These are phyloP conservation scores for Holacanthus passer DNA, from an alignment of 2,113 vertebrate genomes.

Conservation along the genomic window DNA sequence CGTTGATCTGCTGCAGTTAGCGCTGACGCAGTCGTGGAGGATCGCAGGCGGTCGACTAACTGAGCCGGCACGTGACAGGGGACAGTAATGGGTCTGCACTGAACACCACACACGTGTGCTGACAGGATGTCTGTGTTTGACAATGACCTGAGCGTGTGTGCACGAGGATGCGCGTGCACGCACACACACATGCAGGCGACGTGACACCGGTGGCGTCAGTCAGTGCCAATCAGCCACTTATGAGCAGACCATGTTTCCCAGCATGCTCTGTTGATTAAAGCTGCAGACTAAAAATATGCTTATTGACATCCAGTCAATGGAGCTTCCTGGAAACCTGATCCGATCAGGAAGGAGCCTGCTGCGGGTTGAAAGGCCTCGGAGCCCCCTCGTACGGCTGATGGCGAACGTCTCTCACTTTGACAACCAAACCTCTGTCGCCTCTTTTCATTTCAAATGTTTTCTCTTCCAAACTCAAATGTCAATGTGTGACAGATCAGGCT, in stretches of 20 bases:
- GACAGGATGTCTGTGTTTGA: neutral
- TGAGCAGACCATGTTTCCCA: slow-evolving; percentile 33
- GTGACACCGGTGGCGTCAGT: too few relatives aligned
- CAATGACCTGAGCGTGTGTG: too few relatives aligned
- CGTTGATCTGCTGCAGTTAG: neutral
- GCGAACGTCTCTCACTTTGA: neutral
- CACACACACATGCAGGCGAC: too few relatives aligned
- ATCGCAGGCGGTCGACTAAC: neutral
- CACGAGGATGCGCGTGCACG: too few relatives aligned
- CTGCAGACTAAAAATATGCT: slow-evolving; percentile 14
- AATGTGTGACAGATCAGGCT: neutral
- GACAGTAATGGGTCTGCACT: neutral
- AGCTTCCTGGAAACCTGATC: slow-evolving; percentile 37
- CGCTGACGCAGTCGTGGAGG: neutral
- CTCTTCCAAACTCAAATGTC: neutral
- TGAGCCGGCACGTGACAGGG: neutral
- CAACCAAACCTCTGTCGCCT: neutral
- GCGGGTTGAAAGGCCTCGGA: neutral
- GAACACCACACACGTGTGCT: neutral
- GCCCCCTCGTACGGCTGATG: neutral
- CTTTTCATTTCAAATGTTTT: neutral
- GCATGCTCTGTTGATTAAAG: slow-evolving; percentile 16
- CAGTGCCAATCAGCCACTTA: slow-evolving; percentile 4
- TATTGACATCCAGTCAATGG: slow-evolving; percentile 7
- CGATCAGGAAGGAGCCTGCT: neutral